Evolutionary conservation across 2,888 invertebrate species (phyloP).

Genomic region (Metellina segmentata): DNA sequence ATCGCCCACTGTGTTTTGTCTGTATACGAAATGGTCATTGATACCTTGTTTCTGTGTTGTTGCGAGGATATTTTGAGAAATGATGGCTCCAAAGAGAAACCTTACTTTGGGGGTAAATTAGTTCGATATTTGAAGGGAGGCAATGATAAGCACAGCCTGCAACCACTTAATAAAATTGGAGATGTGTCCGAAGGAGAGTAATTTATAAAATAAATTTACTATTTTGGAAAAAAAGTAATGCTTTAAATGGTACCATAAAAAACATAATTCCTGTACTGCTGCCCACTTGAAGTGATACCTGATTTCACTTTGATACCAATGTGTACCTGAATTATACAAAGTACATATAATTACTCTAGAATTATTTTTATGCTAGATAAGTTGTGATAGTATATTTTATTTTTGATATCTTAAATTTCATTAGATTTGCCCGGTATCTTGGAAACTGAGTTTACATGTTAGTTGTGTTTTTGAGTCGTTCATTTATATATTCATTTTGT

Average conservation of each 20-base stretch:
- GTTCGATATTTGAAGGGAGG: conserved; percentile 57
- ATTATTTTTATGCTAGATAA: not conserved
- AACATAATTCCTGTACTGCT: too few relatives aligned
- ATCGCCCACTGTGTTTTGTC: conserved; percentile 88
- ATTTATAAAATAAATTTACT: not conserved
- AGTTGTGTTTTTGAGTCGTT: not conserved
- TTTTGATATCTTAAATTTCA: not conserved
- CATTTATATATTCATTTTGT: not conserved
- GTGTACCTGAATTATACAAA: not conserved
- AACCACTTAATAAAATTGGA: conserved; percentile 66
- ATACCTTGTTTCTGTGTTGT: conserved; percentile 79
- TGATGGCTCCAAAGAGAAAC: conserved; percentile 83
- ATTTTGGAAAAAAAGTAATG: not conserved
- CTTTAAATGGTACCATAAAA: too few relatives aligned
- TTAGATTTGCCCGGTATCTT: not conserved
- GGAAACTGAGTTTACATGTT: not conserved
- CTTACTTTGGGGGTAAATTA: conserved; percentile 83
- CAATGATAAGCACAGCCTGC: conserved; percentile 46
- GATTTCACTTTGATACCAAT: not conserved
- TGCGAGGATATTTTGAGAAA: conserved; percentile 85
- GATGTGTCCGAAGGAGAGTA: conserved; percentile 64
- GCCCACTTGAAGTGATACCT: too few relatives aligned
- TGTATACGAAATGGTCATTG: conserved; percentile 88
- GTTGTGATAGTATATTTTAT: not conserved
- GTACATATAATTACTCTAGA: not conserved